A percentile compares a stretch with the other conserved stretches of the same genome.
Conservation (phyloP, 2,113 vertebrate species). For the Oxygymnocypris stewartii region DNA sequence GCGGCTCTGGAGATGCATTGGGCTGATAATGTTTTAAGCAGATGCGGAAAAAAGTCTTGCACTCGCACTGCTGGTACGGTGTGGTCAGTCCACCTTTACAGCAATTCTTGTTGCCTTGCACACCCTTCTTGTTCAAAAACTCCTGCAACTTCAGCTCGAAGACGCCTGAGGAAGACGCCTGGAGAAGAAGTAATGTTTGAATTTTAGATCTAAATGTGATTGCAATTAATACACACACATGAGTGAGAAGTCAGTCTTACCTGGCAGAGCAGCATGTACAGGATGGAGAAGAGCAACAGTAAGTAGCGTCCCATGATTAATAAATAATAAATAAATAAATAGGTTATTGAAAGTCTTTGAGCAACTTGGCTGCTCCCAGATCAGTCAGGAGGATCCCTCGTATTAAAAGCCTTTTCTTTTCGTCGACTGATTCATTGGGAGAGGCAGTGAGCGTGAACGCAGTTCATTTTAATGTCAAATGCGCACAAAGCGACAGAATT, state of each 20-base stretch:
- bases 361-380: conserved; percentile 54
- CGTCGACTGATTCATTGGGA: conserved; percentile 69
- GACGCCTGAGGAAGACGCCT: conserved; percentile 72
- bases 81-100: conserved; percentile 77
- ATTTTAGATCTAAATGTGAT: neutral
- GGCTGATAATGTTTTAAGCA: conserved; percentile 98
- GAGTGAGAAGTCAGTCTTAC: conserved; percentile 69
- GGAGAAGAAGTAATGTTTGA: conserved; percentile 47
- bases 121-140: conserved; percentile 94
- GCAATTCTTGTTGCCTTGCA: conserved; percentile 88
- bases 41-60: conserved; percentile 95
- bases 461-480: conserved; percentile 66
- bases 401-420: conserved; percentile 63
- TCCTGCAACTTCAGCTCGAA: conserved; percentile 97
- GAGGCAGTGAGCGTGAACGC: conserved; percentile 68
- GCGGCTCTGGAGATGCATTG: conserved; percentile 94
- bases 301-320: conserved; percentile 83
- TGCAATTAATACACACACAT: neutral
- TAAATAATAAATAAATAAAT: conserved; percentile 68
- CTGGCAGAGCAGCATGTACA: conserved; percentile 84
- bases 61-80: conserved; percentile 87
- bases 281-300: conserved; percentile 77
- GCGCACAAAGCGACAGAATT: conserved; percentile 58
- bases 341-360: conserved; percentile 49
- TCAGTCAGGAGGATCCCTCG: conserved; percentile 57